phyloP scores from a whole-genome alignment of 2,888 invertebrate genomes.

The Nomada ruficornis region DNA sequence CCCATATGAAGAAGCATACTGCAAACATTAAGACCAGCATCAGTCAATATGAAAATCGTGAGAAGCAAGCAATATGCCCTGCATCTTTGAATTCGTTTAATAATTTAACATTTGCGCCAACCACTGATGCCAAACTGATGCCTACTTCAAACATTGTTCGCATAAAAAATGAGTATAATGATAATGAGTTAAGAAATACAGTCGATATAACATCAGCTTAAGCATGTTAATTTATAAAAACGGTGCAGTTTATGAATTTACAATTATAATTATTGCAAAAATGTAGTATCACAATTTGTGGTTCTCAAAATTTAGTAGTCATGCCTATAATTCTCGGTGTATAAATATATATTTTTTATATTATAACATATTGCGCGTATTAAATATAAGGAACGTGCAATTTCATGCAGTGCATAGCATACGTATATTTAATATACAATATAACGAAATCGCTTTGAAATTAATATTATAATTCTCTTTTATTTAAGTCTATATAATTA shows the following conservation, averaged over 20 bases:
- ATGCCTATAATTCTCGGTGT: conserved; percentile 1
- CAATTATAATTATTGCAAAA: conserved; percentile 8
- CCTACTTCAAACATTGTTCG: conserved; percentile 62
- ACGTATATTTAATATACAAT: conserved; percentile 17
- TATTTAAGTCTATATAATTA: conserved; percentile 4
- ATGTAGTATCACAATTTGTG: conserved; percentile 18
- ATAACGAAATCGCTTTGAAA: not conserved
- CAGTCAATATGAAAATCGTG: conserved; percentile 71
- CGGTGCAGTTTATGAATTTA: conserved; percentile 21
- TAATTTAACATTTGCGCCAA: conserved; percentile 40
- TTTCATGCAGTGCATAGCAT: conserved; percentile 27
- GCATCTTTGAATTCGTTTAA: conserved; percentile 59
- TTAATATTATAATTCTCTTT: not conserved
- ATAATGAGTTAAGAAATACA: conserved; percentile 47
- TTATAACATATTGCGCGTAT: not conserved
- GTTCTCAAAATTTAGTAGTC: conserved; percentile 2
- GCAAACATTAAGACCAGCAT: conserved; percentile 65
- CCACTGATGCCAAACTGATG: conserved; percentile 53
- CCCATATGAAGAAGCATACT: conserved; percentile 83
- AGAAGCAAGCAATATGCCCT: conserved; percentile 56
- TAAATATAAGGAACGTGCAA: conserved; percentile 50
- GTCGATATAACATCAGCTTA: conserved; percentile 49
- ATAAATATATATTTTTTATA: conserved; percentile 41
- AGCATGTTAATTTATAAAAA: conserved; percentile 15
- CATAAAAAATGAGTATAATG: conserved; percentile 69